Evolutionary conservation across 2,888 invertebrate genomes (phyloP).

Genomic region (Euphydryas editha): DNA sequence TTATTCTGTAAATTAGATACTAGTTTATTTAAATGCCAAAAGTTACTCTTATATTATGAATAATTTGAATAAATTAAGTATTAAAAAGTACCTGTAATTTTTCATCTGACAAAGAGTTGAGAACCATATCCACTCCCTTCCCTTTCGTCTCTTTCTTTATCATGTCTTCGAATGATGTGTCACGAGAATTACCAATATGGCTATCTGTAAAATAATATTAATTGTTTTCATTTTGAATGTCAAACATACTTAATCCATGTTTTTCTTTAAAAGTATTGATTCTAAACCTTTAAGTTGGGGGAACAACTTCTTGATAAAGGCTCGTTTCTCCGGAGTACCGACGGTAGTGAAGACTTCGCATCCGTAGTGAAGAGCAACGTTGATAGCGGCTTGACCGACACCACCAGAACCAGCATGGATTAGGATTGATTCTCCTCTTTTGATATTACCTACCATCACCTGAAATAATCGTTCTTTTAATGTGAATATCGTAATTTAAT

Average conservation of each 20-base stretch:
- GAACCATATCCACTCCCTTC: conserved; percentile 93
- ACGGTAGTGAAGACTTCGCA: conserved; percentile 97
- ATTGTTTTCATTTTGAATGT: no score
- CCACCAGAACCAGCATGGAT: conserved; percentile 98
- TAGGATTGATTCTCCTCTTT: conserved; percentile 92
- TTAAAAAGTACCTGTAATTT: conserved; percentile 86
- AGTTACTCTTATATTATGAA: no score
- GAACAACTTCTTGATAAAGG: conserved; percentile 95
- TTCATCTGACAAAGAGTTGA: conserved; percentile 96
- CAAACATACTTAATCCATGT: no score
- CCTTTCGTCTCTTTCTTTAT: conserved; percentile 91
- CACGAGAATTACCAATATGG: conserved; percentile 94
- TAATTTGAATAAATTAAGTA: background rate
- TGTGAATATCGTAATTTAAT: no score
- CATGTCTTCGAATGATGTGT: conserved; percentile 94
- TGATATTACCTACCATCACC: conserved; percentile 90
- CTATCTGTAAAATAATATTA: conserved; percentile 59
- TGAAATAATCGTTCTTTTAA: conserved; percentile 36
- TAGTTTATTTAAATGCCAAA: no score
- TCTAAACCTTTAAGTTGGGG: conserved; percentile 85
- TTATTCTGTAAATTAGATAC: no score
- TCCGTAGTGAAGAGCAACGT: conserved; percentile 94
- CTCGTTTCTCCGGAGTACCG: conserved; percentile 93
- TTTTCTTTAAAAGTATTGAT: background rate
- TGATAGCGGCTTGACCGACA: conserved; percentile 98